Base-by-base conservation (phyloP, 1,140 invertebrate species). In the Neuroterus valhalla region DNA sequence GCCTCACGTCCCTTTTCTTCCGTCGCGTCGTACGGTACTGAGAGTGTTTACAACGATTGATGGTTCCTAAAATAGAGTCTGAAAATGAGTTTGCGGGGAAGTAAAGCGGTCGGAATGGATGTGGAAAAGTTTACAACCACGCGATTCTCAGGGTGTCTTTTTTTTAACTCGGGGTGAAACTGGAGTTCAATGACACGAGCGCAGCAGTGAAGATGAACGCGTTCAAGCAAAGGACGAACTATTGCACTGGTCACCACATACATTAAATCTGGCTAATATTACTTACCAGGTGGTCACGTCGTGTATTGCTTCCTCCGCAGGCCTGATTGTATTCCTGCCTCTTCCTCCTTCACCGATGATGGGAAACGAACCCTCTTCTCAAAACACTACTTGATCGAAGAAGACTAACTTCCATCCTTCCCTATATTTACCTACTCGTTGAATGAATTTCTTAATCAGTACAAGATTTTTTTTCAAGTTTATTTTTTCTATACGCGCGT, bases 161-260 rank as follows among this genome's bases (percentile, higher is more conserved):
- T 46, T 71, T 17, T 71, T 66, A 0, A 52, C 46, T 43, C 48
- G 31, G 44, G 19, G 69, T 69, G 23, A 52, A 38, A 70, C 14
- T 38, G 31, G 72, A 74, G 80, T 82, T 80, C 78, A 81, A 77
- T 78, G 77, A 84, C 78, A 81, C 74, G 66, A 17, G 38, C 55
- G 62, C 68, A 70, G 23, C n/a, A 62, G 52, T 23, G 55, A 6
- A 62, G 55, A 62, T 23, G 55, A 62, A 62, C 55, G 55, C 55
- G 23, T 31, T 62, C 55, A 62, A 62, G 55, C 31, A 26, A 62
- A 62, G 23, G 55, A 62, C 55, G 55, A 62, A 62, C 55, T 62
- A 31, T 62, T 75, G 75, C 77, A 66, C 68, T 62, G 74, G 73
- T 76, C 74, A 68, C 66, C 73, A 62, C 67, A 72, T 75, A 23